A percentile compares a stretch with the other conserved stretches of the same genome.
Evolutionary conservation across 1,140 invertebrate species (phyloP).

Genomic region (Drosophila kepulauana): DNA sequence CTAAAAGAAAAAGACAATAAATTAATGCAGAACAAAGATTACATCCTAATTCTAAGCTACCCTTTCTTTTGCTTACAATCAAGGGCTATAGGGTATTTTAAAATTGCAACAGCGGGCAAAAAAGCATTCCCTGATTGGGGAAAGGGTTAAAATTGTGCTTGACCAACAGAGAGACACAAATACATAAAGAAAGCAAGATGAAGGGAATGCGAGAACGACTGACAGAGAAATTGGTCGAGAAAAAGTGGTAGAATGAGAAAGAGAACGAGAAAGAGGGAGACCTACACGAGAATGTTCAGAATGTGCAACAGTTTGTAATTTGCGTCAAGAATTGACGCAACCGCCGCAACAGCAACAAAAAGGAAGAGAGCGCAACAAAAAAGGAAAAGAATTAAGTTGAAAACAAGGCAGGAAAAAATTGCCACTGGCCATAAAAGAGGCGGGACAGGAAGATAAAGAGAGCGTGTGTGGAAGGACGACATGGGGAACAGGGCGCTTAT

Average conservation of each 20-base stretch:
- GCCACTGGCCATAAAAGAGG: slow-evolving; percentile 39
- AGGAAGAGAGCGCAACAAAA: neutral
- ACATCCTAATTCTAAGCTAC: neutral
- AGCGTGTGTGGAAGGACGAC: neutral
- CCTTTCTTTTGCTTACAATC: neutral
- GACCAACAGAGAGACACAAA: slow-evolving; percentile 6
- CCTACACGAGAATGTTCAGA: neutral
- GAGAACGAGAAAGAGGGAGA: neutral
- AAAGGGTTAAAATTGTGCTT: neutral
- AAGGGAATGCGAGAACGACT: neutral
- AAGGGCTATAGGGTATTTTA: neutral
- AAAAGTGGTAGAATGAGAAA: neutral
- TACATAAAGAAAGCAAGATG: neutral
- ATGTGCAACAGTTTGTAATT: slow-evolving; percentile 59
- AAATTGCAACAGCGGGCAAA: neutral
- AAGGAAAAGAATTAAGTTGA: slow-evolving; percentile 28
- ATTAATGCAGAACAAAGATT: too few relatives aligned
- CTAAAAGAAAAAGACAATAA: neutral
- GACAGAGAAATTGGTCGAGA: neutral
- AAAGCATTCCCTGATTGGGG: neutral
- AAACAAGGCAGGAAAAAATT: slow-evolving; percentile 39
- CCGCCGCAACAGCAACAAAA: slow-evolving; percentile 14
- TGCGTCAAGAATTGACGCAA: slow-evolving; percentile 39
- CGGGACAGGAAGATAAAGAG: neutral
- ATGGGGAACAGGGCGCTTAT: neutral